Evolutionary conservation across 2,888 invertebrate genomes (phyloP), one percentile per base, ranked within the genome.

Genomic region (Petrolisthes manimaculis): DNA sequence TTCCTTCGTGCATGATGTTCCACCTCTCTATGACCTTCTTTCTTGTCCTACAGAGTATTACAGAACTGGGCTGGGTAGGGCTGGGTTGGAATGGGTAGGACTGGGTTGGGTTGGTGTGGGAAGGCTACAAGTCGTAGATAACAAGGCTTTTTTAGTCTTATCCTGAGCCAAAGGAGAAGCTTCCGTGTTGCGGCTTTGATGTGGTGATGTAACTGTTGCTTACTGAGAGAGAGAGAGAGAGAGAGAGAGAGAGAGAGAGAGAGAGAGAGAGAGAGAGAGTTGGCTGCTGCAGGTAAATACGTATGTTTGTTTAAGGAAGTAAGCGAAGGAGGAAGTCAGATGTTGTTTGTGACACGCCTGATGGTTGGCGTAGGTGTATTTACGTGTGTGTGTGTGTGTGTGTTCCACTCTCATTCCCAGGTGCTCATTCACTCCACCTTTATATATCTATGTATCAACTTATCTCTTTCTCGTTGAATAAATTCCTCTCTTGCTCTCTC

Each of bases 171-270:
- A 61, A 61, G 61, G 8, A 6, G 61, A 14, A 6, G 6, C 61
- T 61, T 61, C 61, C 61, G 61, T 14, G n/a, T n/a, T n/a, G 61
- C 61, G 61, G 6, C 8, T 61, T 61, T 61, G 14, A 61, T 6
- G 61, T 61, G 61, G 14, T 61, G 61, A 61, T 61, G 61, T 14
- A 61, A 61, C 6, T 14, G n/a, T n/a, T n/a, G 61, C 61, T 61
- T 61, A 61, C 61, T 14, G 61, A 71, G 71, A 71, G 71, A 71
- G 12, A 71, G 71, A 71, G 71, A 71, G 71, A 71, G 71, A 71
- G 71, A 71, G 5, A 71, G 8, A 71, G 18, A 71, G n/a, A 71
- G 71, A 6, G n/a, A 71, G 71, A 6, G n/a, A 71, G n/a, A 61
- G 8, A 61, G 61, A 61, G 8, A 61, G 61, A 61, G 8, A 61